phyloP scores from a whole-genome alignment of 2,113 vertebrate species.

The Elanoides forficatus region DNA sequence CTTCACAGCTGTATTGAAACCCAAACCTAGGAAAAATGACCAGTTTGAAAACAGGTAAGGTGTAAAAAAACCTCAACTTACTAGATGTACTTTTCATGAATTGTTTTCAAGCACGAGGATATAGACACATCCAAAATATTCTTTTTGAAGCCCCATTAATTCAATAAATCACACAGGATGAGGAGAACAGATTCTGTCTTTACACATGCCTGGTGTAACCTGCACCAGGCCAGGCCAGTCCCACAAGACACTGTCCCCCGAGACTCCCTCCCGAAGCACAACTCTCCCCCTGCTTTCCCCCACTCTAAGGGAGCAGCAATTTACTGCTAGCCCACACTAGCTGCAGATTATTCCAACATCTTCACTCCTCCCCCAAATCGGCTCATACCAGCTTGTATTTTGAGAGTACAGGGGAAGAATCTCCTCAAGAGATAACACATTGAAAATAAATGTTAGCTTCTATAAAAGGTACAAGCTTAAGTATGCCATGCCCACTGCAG shows the following conservation, averaged over 20 bases:
- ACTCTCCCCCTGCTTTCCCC: background rate
- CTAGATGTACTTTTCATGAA: conserved; percentile 1
- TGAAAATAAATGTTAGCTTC: conserved; percentile 65
- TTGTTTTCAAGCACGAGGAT: conserved; percentile 35
- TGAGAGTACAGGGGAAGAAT: conserved; percentile 47
- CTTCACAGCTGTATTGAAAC: background rate
- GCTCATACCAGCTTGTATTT: conserved; percentile 54
- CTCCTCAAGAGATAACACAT: conserved; percentile 59
- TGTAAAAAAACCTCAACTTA: background rate
- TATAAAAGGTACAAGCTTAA: conserved; percentile 38
- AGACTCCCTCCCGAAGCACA: background rate
- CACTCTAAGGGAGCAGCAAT: conserved; percentile 29
- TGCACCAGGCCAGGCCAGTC: background rate
- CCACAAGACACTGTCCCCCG: accelerated
- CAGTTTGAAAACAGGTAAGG: background rate
- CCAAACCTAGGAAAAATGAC: background rate
- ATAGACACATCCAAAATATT: conserved; percentile 1
- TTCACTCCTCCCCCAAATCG: conserved; percentile 46
- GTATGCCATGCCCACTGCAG: conserved; percentile 29
- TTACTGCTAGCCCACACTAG: conserved; percentile 41
- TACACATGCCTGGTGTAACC: background rate
- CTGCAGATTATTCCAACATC: conserved; percentile 31
- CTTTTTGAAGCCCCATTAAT: background rate
- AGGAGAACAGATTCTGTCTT: background rate
- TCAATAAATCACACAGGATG: background rate